phyloP scores from a whole-genome alignment of 2,797 vertebrate genomes.

The Propithecus deckenii region DNA sequence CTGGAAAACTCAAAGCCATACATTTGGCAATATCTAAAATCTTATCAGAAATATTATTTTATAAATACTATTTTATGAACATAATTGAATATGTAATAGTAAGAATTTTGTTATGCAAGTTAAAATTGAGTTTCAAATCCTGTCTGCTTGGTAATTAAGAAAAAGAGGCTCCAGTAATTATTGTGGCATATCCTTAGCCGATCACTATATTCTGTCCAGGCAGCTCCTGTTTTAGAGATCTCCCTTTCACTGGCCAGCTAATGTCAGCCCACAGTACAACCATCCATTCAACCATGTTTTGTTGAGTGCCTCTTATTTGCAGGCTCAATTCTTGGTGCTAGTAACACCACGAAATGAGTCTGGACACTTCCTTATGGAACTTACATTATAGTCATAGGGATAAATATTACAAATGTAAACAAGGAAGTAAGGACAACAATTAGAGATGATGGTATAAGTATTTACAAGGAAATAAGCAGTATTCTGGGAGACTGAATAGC shows the following conservation, averaged over 20 bases:
- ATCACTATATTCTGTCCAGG: rapidly evolving
- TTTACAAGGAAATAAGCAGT: neutral
- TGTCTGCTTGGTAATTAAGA: neutral
- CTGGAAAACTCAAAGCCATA: neutral
- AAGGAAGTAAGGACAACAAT: neutral
- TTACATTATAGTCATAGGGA: neutral
- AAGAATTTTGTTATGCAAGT: neutral
- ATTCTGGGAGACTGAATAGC: neutral
- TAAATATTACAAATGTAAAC: neutral
- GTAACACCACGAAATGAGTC: neutral
- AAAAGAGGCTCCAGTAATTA: neutral
- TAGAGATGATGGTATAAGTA: neutral
- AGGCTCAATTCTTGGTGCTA: neutral
- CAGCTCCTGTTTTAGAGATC: neutral
- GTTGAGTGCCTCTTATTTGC: no score
- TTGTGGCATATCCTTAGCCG: neutral
- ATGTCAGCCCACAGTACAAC: neutral
- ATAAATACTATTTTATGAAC: neutral
- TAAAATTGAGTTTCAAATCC: neutral
- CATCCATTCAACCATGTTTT: neutral
- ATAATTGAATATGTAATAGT: neutral
- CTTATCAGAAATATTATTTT: neutral
- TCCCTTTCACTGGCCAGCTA: neutral
- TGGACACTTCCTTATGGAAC: neutral
- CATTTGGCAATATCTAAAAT: neutral